Evolutionary conservation across 2,113 vertebrate species (phyloP).

Genomic region (Numida meleagris): DNA sequence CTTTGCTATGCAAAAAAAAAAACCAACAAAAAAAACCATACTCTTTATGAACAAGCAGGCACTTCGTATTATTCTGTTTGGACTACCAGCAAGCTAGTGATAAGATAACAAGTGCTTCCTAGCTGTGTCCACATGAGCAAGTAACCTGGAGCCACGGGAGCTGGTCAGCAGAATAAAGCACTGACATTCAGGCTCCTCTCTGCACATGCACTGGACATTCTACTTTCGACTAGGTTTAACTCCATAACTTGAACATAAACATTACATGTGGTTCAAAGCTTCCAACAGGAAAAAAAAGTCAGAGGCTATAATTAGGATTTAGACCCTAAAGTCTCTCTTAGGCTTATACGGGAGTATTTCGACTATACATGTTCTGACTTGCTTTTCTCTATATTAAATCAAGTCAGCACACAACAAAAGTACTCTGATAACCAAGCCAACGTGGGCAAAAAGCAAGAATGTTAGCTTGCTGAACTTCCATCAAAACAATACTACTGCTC

Average conservation of each 20-base stretch:
- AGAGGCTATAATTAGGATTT: background rate
- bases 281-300: background rate
- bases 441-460: background rate
- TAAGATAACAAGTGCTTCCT: background rate
- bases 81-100: background rate
- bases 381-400: background rate
- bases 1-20: background rate
- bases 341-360: background rate
- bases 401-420: background rate
- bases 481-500: background rate
- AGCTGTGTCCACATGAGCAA: background rate
- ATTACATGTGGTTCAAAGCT: background rate
- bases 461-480: background rate
- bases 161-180: background rate
- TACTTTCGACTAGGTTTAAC: background rate
- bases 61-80: background rate
- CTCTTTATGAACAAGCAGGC: background rate
- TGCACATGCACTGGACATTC: background rate
- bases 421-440: background rate
- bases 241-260: background rate
- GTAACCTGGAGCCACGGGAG: background rate
- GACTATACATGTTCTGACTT: background rate
- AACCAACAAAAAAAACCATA: background rate
- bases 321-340: fast-evolving
- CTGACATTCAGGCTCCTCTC: background rate